Base-by-base conservation (phyloP, 1,140 invertebrate species). In the Cyphomyrmex costatus region DNA sequence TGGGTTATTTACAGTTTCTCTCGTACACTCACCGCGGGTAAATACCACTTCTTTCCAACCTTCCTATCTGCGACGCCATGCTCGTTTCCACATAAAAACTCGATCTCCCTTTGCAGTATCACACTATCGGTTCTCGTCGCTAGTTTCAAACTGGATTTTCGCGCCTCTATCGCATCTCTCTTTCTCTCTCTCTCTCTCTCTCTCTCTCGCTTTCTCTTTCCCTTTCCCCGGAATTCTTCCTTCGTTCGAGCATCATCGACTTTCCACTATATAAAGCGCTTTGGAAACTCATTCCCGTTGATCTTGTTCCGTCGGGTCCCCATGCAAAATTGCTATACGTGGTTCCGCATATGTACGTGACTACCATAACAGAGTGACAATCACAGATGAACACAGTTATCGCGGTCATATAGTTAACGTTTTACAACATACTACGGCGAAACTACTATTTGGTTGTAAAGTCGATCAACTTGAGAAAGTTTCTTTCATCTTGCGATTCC, bases 81-180 rank as follows among this genome's bases (percentile, higher is more conserved):
- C 79, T 83, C 68, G 51, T 73, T 83, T 36, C 66, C 24, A 82
- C 66, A n/a, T 73, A 83, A 83, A 83, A 83, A 83, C 79, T 83
- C 79, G 73, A 82, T 74, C 68, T 83, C 68, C 36, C 53, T 83
- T 83, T 60, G 79, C 79, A 60, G 53, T 68, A 21, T 60, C 27
- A 24, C 79, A 24, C 79, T 73, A 83, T 83, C 79, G 79, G 27
- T 53, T 83, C 61, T 86, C 61, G 87, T 61, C 53, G 83, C 77
- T 79, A 89, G 76, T 89, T 89, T 89, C 42, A 82, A 89, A 89
- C 87, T 82, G 84, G 70, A 89, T 89, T 89, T 73, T 86, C 87
- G 87, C 88, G 83, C 88, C 87, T 89, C 83, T 79, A 14, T 88
- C 76, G 36, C 76, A 46, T 24, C 71, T 30, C 58, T 46, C 49